Conservation (phyloP, 2,888 invertebrate species). For the Spialia ferax region DNA sequence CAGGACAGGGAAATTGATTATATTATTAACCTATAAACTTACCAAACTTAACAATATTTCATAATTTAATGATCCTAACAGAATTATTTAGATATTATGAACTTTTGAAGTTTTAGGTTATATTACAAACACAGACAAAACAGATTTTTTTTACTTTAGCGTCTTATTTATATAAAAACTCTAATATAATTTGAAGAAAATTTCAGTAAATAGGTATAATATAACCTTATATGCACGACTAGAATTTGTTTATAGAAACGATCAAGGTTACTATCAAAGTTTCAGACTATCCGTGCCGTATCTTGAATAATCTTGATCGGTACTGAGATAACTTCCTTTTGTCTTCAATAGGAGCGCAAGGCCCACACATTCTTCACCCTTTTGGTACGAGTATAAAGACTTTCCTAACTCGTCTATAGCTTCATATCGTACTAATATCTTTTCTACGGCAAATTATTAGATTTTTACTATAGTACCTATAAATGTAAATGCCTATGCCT, state of each 20-base stretch:
- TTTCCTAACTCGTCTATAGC: background rate
- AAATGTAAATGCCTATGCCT: too few relatives aligned
- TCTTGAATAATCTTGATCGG: slow-evolving; percentile 30
- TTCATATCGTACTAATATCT: background rate
- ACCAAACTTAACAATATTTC: too few relatives aligned
- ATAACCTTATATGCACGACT: background rate
- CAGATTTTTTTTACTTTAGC: too few relatives aligned
- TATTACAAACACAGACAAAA: too few relatives aligned
- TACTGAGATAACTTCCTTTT: slow-evolving; percentile 26
- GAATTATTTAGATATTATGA: too few relatives aligned
- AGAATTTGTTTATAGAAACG: slow-evolving; percentile 3
- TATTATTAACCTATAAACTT: too few relatives aligned
- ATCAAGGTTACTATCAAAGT: slow-evolving; percentile 33
- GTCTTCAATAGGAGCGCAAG: slow-evolving; percentile 13
- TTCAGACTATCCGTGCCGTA: slow-evolving; percentile 24
- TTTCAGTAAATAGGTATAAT: background rate
- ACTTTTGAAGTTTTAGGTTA: too few relatives aligned
- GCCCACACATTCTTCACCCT: slow-evolving; percentile 14
- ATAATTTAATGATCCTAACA: too few relatives aligned
- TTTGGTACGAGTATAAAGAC: background rate
- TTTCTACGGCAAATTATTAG: background rate
- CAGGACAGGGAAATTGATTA: too few relatives aligned
- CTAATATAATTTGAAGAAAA: too few relatives aligned
- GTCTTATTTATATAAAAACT: too few relatives aligned
- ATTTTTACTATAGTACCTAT: too few relatives aligned